Percentiles rank a stretch among this genome's conserved stretches.
These are phyloP conservation scores for Phengaris alcon DNA, from an alignment of 2,888 invertebrate species.

Conservation along the genomic window DNA sequence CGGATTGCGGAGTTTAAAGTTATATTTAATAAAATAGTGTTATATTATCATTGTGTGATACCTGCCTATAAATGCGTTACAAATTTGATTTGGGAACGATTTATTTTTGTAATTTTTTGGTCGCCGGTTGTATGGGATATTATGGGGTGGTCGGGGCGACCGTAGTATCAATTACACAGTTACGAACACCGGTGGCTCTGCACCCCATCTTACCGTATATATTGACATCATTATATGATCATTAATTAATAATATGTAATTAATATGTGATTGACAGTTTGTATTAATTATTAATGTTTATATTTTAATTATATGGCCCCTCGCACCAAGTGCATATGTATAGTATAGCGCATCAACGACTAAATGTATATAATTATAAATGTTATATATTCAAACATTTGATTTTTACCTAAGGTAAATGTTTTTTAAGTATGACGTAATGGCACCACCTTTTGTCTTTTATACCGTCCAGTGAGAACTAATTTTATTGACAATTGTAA, in stretches of 20 bases:
- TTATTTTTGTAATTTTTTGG: conserved; percentile 52
- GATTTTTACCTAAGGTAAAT: conserved; percentile 50
- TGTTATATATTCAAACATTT: conserved; percentile 51
- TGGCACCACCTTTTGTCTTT: conserved; percentile 63
- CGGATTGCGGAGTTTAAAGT: conserved; percentile 64
- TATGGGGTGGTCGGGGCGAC: background rate
- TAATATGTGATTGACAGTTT: conserved; percentile 62
- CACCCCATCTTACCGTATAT: conserved; percentile 1
- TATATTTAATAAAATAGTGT: conserved; percentile 48
- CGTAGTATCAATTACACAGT: background rate
- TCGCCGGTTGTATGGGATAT: conserved; percentile 32
- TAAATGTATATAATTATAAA: conserved; percentile 49
- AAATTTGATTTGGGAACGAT: conserved; percentile 68
- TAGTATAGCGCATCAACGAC: conserved; percentile 66
- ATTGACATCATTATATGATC: conserved; percentile 13
- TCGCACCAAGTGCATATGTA: conserved; percentile 72
- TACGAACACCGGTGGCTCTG: background rate
- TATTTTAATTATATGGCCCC: conserved; percentile 54
- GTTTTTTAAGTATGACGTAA: conserved; percentile 46
- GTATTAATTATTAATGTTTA: conserved; percentile 57
- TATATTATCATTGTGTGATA: conserved; percentile 49
- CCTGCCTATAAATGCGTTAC: conserved; percentile 55
- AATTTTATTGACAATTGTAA: conserved; percentile 33
- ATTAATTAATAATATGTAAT: background rate
- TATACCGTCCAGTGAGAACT: conserved; percentile 72